Evolutionary conservation across 2,113 vertebrate species (phyloP), one percentile per base, ranked within the genome.

Genomic region (Tetrao urogallus): DNA sequence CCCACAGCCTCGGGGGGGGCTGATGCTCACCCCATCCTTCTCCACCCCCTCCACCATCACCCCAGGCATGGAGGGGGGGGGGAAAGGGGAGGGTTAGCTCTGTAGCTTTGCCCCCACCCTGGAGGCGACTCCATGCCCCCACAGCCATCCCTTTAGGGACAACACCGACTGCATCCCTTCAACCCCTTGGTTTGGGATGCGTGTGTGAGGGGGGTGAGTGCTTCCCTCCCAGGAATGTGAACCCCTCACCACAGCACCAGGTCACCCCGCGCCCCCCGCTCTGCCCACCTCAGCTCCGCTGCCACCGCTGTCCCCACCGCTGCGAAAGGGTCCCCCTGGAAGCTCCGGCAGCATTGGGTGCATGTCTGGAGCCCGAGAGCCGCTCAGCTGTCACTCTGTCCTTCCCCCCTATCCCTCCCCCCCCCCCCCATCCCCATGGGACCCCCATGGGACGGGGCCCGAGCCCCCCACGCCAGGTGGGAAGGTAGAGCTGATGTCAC

Each of bases 401-500:
- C 10, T 43, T 15, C 42, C 42, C 42, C 42, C 42, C 15, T 13
- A 5, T 15, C 30, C 56, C 10, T 11, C 28, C 30, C 56, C 13
- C 42, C 8, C 13, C 30, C 28, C 28, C 3, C 11, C 18, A 19
- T 43, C 71, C 71, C 52, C 65, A 71, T 34, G 70, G 42, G 70
- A 67, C 80, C 88, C 88, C 72, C n/a, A 5, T 16, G 42, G 58
- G 21, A 30, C 48, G 69, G 89, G 87, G 71, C 30, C 57, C 12
- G 25, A 0, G 24, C 78, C 75, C 91, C 87, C 72, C 42, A 25
- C 25, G 70, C 92, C 96, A 96, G 95, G 96, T 95, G 95, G 86
- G 56, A 93, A 89, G 90, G 78, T 84, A 86, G 86, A 22, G 87
- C 63, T 96, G 94, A 96, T 94, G 95, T 96, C 96, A 96, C 89